These are phyloP conservation scores for Prostheceraeus crozeri DNA, from an alignment of 2,888 invertebrate species.

Conservation along the genomic window DNA sequence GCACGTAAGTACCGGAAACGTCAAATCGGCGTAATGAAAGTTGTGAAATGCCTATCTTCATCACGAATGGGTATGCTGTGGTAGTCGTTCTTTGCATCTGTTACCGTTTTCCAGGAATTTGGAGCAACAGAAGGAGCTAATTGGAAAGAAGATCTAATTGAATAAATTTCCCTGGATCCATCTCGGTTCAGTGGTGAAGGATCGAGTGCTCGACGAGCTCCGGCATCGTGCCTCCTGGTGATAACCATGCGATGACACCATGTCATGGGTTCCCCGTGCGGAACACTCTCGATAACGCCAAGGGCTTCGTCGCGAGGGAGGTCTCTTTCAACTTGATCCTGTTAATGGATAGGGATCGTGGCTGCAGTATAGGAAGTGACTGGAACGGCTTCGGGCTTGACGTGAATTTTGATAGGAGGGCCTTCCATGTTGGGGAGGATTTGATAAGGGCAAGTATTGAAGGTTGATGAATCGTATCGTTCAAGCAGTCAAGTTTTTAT, in stretches of 20 bases:
- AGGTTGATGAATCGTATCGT: conserved; percentile 4
- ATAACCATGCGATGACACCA: neutral
- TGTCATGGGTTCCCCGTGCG: conserved; percentile 7
- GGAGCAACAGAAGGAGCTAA: neutral
- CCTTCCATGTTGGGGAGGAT: conserved; percentile 1
- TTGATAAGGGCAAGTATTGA: conserved; percentile 16
- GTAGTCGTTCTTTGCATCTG: no score
- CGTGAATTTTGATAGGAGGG: conserved; percentile 13
- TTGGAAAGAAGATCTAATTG: conserved; percentile 1
- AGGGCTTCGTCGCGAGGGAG: conserved; percentile 16
- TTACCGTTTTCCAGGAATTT: no score
- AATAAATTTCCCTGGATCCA: neutral
- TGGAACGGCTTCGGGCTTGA: neutral
- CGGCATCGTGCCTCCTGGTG: neutral
- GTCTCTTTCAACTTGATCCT: neutral
- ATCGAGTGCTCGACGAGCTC: neutral
- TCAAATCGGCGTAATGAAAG: no score
- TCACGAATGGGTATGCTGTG: no score
- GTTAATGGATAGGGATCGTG: neutral
- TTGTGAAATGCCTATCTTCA: no score
- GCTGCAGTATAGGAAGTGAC: conserved; percentile 5
- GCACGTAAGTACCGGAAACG: no score
- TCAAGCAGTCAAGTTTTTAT: conserved; percentile 2
- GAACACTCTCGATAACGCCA: conserved; percentile 14
- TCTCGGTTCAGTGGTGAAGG: neutral